Evolutionary conservation across 2,797 vertebrate species (phyloP), one percentile per base, ranked within the genome.

Genomic region (Platyrinchus mystaceus): DNA sequence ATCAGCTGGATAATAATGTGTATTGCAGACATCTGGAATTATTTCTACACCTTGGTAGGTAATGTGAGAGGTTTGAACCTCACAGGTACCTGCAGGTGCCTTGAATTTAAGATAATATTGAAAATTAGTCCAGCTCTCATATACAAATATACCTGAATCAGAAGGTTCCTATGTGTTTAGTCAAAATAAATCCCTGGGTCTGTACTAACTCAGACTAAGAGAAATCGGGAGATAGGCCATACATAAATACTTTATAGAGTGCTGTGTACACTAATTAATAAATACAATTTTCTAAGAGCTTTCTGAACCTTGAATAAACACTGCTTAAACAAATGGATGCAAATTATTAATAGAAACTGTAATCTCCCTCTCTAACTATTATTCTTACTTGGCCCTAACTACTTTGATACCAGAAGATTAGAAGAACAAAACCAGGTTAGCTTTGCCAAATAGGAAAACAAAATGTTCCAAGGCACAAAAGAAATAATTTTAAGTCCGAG

Each of bases 291-390:
- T 94, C 74, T 77, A 93, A 94, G 79, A 82, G 87, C 83, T 88
- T 94, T 94, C 49, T 86, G 80, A 93, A 94, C 47, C 69, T 75
- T 94, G 70, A 90, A 88, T 79, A 94, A 95, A 96, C 27, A 91
- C 59, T 84, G 49, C 44, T 88, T 94, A 93, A 94, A 92, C 85
- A 96, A 92, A 95, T 6, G 3, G n/a, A 89, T 4, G 30, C 93
- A 93, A 84, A 95, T 93, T 96, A 94, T 87, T 91, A 90, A 90
- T 93, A 93, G 92, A 97, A 94, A 96, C 47, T 94, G 84, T 95
- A 93, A 89, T 96, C 81, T 95, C 80, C 23, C 30, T 76, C 64
- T 90, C 32, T 81, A 68, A 50, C 82, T 91, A 68, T 53, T 89
- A 41, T 84, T 92, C 36, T 91, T 85, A 41, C 53, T 89, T 76